Conservation (phyloP, 2,888 invertebrate species). For the Drosophila limbata region DNA sequence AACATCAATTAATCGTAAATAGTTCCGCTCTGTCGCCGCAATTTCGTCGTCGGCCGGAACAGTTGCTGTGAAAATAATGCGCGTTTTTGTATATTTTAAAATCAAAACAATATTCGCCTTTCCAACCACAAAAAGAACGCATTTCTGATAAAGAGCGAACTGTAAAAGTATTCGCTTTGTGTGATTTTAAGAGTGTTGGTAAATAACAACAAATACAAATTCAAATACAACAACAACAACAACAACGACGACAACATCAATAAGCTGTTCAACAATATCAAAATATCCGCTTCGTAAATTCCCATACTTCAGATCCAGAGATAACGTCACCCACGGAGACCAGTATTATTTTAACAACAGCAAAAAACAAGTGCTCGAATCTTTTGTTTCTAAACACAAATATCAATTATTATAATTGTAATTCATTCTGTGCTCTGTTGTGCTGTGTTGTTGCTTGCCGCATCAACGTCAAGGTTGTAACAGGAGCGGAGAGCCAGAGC, state of each 20-base stretch:
- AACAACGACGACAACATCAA: conserved; percentile 24
- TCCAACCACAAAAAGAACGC: conserved; percentile 82
- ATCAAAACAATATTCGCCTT: conserved; percentile 81
- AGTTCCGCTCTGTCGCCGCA: conserved; percentile 45
- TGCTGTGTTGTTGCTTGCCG: conserved; percentile 19
- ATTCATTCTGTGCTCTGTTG: conserved; percentile 40
- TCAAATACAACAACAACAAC: conserved; percentile 24
- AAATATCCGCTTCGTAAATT: conserved; percentile 33
- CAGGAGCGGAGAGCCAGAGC: conserved; percentile 46
- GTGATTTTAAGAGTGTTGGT: conserved; percentile 17
- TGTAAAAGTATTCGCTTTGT: conserved; percentile 31
- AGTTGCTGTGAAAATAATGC: conserved; percentile 62
- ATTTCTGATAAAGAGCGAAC: conserved; percentile 63
- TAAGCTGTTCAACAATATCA: conserved; percentile 24
- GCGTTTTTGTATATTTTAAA: conserved; percentile 76
- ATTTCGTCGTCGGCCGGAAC: conserved; percentile 39
- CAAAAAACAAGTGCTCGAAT: conserved; percentile 67
- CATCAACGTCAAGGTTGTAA: conserved; percentile 59
- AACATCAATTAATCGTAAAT: conserved; percentile 27
- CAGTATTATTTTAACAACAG: conserved; percentile 56
- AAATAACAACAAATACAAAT: conserved; percentile 33
- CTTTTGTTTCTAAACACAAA: conserved; percentile 63
- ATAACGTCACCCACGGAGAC: conserved; percentile 61
- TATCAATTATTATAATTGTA: conserved; percentile 70
- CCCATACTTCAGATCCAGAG: conserved; percentile 41